Evolutionary conservation across 1,140 invertebrate species (phyloP).

Genomic region (Tetranychus cinnabarinus): DNA sequence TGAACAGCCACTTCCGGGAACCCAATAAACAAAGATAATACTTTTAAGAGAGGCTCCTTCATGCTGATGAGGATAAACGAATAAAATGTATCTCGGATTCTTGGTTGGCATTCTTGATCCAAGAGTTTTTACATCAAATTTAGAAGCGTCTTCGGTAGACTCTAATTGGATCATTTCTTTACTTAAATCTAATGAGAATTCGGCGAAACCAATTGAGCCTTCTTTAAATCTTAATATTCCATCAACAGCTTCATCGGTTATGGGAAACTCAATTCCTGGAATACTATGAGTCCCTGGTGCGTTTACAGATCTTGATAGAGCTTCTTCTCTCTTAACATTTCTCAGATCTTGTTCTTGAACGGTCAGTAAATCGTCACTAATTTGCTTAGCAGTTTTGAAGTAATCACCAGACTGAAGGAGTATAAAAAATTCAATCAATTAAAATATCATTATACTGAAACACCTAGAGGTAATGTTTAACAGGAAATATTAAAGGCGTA

Average conservation of each 20-base stretch:
- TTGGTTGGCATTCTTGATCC: slow-evolving; percentile 51
- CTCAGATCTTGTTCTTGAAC: slow-evolving; percentile 1
- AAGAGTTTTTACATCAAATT: slow-evolving; percentile 32
- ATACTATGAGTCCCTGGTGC: slow-evolving; percentile 23
- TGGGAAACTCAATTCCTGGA: slow-evolving; percentile 69
- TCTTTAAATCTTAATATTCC: slow-evolving; percentile 31
- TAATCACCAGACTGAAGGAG: too few species aligned
- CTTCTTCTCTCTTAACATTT: not conserved
- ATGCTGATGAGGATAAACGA: slow-evolving; percentile 66
- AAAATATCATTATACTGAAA: too few species aligned
- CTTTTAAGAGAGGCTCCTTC: slow-evolving; percentile 68
- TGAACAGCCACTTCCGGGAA: slow-evolving; percentile 77
- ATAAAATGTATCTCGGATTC: slow-evolving; percentile 71
- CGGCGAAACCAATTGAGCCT: slow-evolving; percentile 33
- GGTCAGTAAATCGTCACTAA: slow-evolving; percentile 2
- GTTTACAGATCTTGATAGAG: not conserved
- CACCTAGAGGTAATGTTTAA: too few species aligned
- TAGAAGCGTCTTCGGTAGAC: slow-evolving; percentile 28
- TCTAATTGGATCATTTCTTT: slow-evolving; percentile 52
- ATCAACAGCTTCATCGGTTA: slow-evolving; percentile 50
- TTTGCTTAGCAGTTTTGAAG: not conserved
- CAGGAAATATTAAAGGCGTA: too few species aligned
- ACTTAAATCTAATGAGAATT: slow-evolving; percentile 34
- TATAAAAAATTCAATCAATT: too few species aligned
- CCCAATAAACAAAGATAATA: slow-evolving; percentile 85